Base-by-base conservation (phyloP, 2,797 vertebrate species). In the Argentina silus region DNA sequence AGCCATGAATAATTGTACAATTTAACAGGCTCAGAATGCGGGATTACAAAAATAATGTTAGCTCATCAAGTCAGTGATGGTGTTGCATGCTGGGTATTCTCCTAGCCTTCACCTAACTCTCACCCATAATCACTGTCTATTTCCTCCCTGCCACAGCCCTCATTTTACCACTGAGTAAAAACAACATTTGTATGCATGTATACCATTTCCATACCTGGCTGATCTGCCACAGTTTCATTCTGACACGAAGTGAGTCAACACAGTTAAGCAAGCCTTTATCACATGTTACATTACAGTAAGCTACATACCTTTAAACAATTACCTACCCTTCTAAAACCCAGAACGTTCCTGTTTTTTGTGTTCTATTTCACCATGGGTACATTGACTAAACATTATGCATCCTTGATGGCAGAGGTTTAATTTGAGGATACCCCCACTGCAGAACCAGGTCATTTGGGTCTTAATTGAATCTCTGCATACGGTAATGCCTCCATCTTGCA, bases 31-130 rank as follows among this genome's bases (percentile, higher is more conserved):
- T 80, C 71, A 53, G 77, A 85, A 88, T 85, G 82, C 15, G 7
- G 70, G 47, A 73, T 83, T 84, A 83, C 78, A 80, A 79, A 87
- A 87, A 85, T 85, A 86, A 85, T 81, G 76, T 86, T 86, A 88
- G 81, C 66, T 85, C 74, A 72, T 78, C 76, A 63, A 77, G 69
- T 56, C 72, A 48, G 63, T 23, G 19, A 74, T 27, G 79, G 79
- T 80, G 88, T 88, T 89, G 85, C 82, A 85, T 83, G 85, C 71
- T 84, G 89, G 89, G 88, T 91, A 90, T 91, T 91, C 87, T 89
- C 89, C 89, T 83, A 81, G 78, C 78, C 73, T 57, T 77, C 86
- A 83, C 85, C 82, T 80, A 78, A 69, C 71, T 76, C 70, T 76
- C 77, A 68, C 73, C 80, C 83, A 88, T 36, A 4, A 36, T 36